phyloP scores from a whole-genome alignment of 2,113 vertebrate species.

The Oreochromis tanganicae region DNA sequence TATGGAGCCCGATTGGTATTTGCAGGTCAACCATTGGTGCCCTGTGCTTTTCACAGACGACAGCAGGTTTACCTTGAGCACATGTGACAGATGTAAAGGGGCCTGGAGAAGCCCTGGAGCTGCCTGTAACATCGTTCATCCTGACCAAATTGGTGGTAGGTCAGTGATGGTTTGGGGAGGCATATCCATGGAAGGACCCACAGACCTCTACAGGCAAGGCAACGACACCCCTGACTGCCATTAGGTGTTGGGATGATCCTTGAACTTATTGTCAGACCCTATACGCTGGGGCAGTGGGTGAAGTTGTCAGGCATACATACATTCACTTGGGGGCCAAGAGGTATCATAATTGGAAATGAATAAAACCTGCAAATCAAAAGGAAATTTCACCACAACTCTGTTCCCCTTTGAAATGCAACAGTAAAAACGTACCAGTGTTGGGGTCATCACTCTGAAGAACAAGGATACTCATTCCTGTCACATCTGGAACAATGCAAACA shows the following conservation, averaged over 20 bases:
- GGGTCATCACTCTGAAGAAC: not conserved
- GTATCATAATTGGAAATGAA: not conserved
- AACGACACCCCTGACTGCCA: not conserved
- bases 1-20: not conserved
- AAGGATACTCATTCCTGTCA: not conserved
- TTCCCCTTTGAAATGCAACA: not conserved
- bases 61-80: not conserved
- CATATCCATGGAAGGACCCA: not conserved
- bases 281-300: not conserved
- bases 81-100: not conserved
- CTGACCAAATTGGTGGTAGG: not conserved
- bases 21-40: not conserved
- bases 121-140: not conserved
- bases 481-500: not conserved
- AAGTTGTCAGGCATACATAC: not conserved
- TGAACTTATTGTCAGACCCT: not conserved
- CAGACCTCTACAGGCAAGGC: not conserved
- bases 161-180: not conserved
- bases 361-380: not conserved
- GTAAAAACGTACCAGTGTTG: not conserved
- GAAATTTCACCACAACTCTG: not conserved
- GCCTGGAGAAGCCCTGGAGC: not conserved
- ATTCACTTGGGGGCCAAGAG: not conserved
- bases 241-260: not conserved
- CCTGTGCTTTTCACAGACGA: not conserved